phyloP scores from a whole-genome alignment of 2,888 invertebrate species.

The Mesorhabditis sp. region DNA sequence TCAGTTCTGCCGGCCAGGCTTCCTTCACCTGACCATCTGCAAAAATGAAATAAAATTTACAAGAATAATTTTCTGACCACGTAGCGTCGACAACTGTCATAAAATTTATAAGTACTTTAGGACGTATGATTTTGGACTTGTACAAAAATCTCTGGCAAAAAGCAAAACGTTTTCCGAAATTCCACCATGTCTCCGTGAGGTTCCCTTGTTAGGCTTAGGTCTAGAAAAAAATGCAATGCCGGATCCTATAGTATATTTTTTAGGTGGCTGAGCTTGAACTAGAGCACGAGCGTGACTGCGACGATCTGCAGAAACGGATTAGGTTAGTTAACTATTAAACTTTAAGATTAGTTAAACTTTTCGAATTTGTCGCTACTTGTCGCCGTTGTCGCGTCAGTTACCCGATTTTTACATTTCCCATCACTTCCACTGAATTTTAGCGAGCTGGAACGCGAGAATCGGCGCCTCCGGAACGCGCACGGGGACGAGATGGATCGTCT shows the following conservation, averaged over 20 bases:
- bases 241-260: background rate
- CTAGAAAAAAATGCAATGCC: background rate
- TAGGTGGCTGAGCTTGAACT: background rate
- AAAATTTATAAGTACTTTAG: no score
- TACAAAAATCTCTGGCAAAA: no score
- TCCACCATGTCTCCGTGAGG: no score
- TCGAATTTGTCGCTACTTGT: background rate
- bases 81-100: no score
- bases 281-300: background rate
- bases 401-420: no score
- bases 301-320: conserved; percentile 3
- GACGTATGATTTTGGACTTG: no score
- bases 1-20: no score
- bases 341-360: background rate
- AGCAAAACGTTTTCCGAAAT: no score
- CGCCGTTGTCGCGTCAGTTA: background rate
- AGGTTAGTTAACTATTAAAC: background rate
- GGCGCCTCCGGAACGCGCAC: background rate
- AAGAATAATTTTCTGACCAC: no score
- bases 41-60: no score
- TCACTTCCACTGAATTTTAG: background rate
- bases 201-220: no score
- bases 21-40: no score
- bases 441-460: background rate
- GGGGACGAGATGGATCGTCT: background rate